Evolutionary conservation across 2,113 vertebrate species (phyloP), one percentile per base, ranked within the genome.

Genomic region (Megalops atlanticus): DNA sequence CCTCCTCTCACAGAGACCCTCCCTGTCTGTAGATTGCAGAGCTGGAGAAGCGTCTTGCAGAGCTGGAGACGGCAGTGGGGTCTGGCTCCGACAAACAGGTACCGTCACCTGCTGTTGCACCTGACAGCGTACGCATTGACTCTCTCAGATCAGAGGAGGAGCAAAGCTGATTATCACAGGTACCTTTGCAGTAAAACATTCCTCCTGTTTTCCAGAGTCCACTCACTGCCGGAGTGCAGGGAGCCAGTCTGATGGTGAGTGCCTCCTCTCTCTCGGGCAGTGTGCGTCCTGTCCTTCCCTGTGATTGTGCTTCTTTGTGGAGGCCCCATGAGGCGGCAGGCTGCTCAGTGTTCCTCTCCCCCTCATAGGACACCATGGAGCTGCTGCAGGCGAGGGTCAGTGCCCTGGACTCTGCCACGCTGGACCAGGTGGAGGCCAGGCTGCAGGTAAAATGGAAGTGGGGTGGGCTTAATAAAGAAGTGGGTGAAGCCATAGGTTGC

Each of bases 351-450:
- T 31, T 27, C 7, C 40, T 43, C 43, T 84, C 76, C 81, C 40
- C 86, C 16, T 81, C 64, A 80, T 86, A 99, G 97, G 96, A 96
- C 71, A 96, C 96, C 0, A 93, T 99, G 82, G 97, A 98, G 86
- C 90, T 98, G 33, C 88, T 98, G 81, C 97, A 99, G 87, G 96
- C 96, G 11, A 95, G 97, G 80, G 97, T 99, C 87, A 96, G 91
- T 6, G 90, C 96, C 24, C 91, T 99, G 89, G 96, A 99, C 18
- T 89, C 96, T 35, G 92, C 95, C 11, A 95, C 95, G 87, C 90
- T 99, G 90, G 97, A 99, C 89, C 97, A 98, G 88, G 96, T 98
- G 86, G 97, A 97, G 80, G 97, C 96, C 82, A 93, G 97, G 79
- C 92, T 98, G 85, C 97, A 98, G 97, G 97, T 98, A 90, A 73